These are phyloP conservation scores for Tiaroga cobitis DNA, from an alignment of 2,797 vertebrate genomes.

Conservation along the genomic window DNA sequence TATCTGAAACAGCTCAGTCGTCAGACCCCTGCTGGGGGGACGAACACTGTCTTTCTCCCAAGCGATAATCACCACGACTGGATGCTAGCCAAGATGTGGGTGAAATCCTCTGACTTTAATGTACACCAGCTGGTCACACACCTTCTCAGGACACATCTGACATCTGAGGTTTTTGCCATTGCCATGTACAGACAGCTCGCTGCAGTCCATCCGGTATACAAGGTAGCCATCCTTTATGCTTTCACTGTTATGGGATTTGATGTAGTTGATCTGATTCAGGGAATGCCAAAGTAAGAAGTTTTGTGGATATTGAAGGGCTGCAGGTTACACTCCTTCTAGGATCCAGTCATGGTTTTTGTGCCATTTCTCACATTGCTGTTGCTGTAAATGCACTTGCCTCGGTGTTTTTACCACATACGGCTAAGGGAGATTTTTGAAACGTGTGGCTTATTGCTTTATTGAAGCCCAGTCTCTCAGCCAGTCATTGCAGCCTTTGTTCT, in stretches of 20 bases:
- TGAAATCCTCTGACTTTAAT: slow-evolving; percentile 92
- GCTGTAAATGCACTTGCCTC: too few relatives aligned
- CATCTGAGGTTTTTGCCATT: slow-evolving; percentile 91
- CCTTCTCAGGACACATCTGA: slow-evolving; percentile 89
- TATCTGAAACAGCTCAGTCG: slow-evolving; percentile 83
- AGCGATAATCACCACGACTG: slow-evolving; percentile 89
- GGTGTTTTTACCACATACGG: too few relatives aligned
- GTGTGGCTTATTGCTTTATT: too few relatives aligned
- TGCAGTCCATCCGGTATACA: slow-evolving; percentile 91
- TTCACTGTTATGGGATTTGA: neutral
- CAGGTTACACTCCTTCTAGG: too few relatives aligned
- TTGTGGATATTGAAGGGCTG: too few relatives aligned
- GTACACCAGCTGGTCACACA: slow-evolving; percentile 93
- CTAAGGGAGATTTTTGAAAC: too few relatives aligned
- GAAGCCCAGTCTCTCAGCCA: too few relatives aligned
- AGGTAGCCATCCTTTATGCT: slow-evolving; percentile 72
- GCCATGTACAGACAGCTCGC: slow-evolving; percentile 93
- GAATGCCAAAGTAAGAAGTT: too few relatives aligned
- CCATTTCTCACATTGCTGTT: too few relatives aligned
- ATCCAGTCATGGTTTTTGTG: too few relatives aligned
- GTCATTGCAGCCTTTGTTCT: neutral
- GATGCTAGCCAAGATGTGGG: slow-evolving; percentile 98
- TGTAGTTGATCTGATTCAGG: neutral
- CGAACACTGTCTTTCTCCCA: slow-evolving; percentile 92
- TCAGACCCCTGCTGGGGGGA: slow-evolving; percentile 74